Conservation (phyloP, 2,113 vertebrate species). For the Geococcyx californianus region DNA sequence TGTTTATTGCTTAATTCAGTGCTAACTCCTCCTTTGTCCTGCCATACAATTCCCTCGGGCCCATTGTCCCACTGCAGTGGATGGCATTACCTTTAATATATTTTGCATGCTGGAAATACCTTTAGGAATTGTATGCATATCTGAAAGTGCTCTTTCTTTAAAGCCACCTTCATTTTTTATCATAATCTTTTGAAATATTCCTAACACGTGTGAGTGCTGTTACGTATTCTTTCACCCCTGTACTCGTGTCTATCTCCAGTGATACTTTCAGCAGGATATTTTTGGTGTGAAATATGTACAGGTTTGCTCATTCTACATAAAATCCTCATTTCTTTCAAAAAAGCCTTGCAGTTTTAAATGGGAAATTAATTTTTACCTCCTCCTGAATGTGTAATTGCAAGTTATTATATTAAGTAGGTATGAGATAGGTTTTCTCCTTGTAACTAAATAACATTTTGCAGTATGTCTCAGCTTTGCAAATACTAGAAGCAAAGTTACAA, state of each 20-base stretch:
- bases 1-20: neutral
- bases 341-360: neutral
- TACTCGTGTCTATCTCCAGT: neutral
- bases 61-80: neutral
- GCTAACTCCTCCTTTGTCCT: neutral
- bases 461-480: neutral
- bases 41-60: fast-evolving
- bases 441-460: neutral
- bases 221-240: neutral
- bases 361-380: neutral
- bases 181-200: neutral
- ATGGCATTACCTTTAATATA: neutral
- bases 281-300: neutral
- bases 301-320: neutral
- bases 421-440: neutral
- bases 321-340: neutral
- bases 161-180: neutral
- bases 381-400: neutral
- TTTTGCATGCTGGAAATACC: neutral
- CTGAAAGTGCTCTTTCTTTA: constrained; percentile 2
- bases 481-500: neutral
- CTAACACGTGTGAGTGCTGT: neutral
- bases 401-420: neutral
- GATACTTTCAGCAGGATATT: neutral
- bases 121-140: neutral